Evolutionary conservation across 1,140 invertebrate genomes (phyloP), one percentile per base, ranked within the genome.

Genomic region (Eumaeus atala): DNA sequence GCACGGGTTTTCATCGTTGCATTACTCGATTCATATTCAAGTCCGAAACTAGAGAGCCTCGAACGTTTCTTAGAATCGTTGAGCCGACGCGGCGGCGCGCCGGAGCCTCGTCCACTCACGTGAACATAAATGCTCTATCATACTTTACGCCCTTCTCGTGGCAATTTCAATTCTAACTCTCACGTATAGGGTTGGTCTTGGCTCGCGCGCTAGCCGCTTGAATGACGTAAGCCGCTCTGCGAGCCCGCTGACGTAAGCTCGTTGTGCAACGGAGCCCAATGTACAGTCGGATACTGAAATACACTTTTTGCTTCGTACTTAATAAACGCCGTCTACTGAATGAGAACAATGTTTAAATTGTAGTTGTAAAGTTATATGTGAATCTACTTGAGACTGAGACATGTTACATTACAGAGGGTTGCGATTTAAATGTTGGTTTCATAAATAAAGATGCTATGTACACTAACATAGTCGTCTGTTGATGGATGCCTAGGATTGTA

Each of bases 111-210:
- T 83, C 79, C 79, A 86, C 83, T 86, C 83, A 83, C 76, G 76
- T 83, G 83, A 84, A 84, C 74, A 84, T 82, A 84, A 84, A 84
- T 71, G 81, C 75, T 86, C 81, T 84, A 82, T 86, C 78, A 78
- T 79, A 77, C 74, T 80, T 73, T 68, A 64, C n/a, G 18, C 8
- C 28, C 14, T 21, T 58, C 53, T 44, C 57, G 56, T 10, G 57
- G 57, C 52, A 83, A 74, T 62, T 50, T 48, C 56, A 66, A 59
- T 44, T 62, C 67, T 78, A 75, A 59, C 51, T 3, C 44, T 21
- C 49, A 50, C 52, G 49, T 9, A 51, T 58, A 72, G 80, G 56
- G 74, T 60, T 63, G 68, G 79, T 66, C 51, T 73, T 83, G 40
- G 66, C 60, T 55, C 67, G 75, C 64, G 63, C 44, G 50, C 54